phyloP scores from a whole-genome alignment of 2,113 vertebrate genomes.

The Cromileptes altivelis region DNA sequence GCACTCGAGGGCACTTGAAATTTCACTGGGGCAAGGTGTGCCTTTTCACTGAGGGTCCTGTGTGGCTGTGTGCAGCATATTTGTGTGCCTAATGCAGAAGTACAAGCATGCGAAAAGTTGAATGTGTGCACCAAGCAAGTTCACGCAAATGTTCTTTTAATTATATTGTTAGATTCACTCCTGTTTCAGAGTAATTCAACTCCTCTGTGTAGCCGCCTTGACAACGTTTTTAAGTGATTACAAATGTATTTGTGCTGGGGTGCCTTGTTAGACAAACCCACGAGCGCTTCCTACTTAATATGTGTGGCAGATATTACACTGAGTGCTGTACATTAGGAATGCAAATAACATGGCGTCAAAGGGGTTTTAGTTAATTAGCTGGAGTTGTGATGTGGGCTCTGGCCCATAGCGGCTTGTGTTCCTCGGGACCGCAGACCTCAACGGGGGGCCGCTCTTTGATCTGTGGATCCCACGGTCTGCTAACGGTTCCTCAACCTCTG shows the following conservation, averaged over 20 bases:
- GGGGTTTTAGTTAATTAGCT: slow-evolving; percentile 77
- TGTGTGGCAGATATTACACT: slow-evolving; percentile 68
- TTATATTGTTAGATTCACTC: slow-evolving; percentile 26
- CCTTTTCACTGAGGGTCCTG: slow-evolving; percentile 4
- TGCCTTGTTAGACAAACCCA: slow-evolving; percentile 80
- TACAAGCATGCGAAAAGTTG: neutral
- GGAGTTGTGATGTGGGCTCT: slow-evolving; percentile 63
- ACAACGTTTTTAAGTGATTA: slow-evolving; percentile 66
- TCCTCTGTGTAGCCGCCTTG: slow-evolving; percentile 26
- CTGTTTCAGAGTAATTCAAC: slow-evolving; percentile 21
- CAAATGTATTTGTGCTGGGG: slow-evolving; percentile 74
- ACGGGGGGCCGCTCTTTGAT: slow-evolving; percentile 73
- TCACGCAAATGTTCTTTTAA: slow-evolving; percentile 33
- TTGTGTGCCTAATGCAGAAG: neutral
- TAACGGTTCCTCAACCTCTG: slow-evolving; percentile 57
- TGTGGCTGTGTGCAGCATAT: slow-evolving; percentile 16
- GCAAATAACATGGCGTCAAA: slow-evolving; percentile 72
- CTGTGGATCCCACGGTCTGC: slow-evolving; percentile 70
- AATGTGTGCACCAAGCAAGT: neutral
- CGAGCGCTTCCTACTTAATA: slow-evolving; percentile 62
- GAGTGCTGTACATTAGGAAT: slow-evolving; percentile 73
- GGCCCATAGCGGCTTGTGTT: slow-evolving; percentile 67
- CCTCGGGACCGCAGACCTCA: slow-evolving; percentile 49
- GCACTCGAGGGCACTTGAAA: slow-evolving; percentile 48
- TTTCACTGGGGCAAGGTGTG: neutral